phyloP scores from a whole-genome alignment of 2,113 vertebrate genomes.

The Planiliza haematocheilus region DNA sequence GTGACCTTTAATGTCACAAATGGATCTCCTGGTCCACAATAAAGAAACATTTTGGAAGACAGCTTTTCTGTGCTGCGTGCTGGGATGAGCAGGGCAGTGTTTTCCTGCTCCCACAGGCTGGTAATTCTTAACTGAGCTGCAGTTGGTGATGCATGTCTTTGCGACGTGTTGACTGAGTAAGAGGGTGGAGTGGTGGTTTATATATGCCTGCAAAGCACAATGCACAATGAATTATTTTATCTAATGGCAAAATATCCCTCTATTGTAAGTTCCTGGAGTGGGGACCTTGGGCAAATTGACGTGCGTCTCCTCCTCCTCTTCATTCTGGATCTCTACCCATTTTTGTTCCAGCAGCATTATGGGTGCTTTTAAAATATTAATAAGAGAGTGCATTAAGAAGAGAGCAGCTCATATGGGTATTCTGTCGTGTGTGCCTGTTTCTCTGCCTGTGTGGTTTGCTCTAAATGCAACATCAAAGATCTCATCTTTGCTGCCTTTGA shows the following conservation, averaged over 20 bases:
- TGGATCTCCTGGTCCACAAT: too few species aligned
- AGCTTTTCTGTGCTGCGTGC: too few species aligned
- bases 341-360: constrained; percentile 91
- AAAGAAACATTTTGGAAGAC: too few species aligned
- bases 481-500: constrained; percentile 47
- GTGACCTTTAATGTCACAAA: too few species aligned
- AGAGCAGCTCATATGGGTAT: constrained; percentile 92
- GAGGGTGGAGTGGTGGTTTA: constrained; percentile 79
- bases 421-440: constrained; percentile 91
- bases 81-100: too few species aligned
- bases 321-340: constrained; percentile 30
- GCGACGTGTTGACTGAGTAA: constrained; percentile 5
- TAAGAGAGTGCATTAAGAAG: constrained; percentile 99
- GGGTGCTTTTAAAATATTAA: constrained; percentile 99
- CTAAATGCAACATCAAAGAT: constrained; percentile 98
- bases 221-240: constrained; percentile 92
- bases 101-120: too few species aligned
- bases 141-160: neutral
- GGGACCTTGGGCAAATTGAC: constrained; percentile 96
- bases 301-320: constrained; percentile 94
- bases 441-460: constrained; percentile 93
- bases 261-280: constrained; percentile 93
- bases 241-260: constrained; percentile 92
- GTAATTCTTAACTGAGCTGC: too few species aligned
- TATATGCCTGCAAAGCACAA: constrained; percentile 87